Evolutionary conservation across 2,888 invertebrate genomes (phyloP), one percentile per base, ranked within the genome.

Genomic region (Cataglyphis albicans): DNA sequence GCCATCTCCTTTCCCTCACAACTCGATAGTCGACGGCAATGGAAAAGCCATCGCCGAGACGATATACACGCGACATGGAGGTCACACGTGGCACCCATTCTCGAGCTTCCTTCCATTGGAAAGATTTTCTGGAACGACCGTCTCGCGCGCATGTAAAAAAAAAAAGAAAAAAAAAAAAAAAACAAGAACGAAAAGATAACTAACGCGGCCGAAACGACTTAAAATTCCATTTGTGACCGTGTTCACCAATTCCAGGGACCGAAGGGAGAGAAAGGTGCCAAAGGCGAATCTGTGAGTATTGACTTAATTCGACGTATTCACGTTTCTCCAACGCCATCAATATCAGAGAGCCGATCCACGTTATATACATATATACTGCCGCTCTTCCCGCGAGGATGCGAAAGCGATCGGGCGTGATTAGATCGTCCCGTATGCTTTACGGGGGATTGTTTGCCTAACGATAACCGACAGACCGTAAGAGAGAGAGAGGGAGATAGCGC

Each of bases 181-280:
- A 21, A 21, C 21, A 21, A n/a, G 61, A 61, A 29, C 29, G 29
- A 29, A 74, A 84, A 59, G 76, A n/a, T 2, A 52, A 52, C 7
- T 52, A 52, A 52, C 52, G 52, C 80, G 87, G 82, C 64, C 83
- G 81, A 75, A 89, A 83, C 78, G 78, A 88, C 85, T 87, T 52
- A n/a, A 88, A 88, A 89, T 87, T 81, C 83, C 67, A 86, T 89
- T 87, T 88, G 52, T 52, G 84, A 85, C 88, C 76, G 87, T 88
- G 76, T 76, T 76, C 76, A 88, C 86, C 87, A 90, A 92, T 96
- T 96, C 92, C 94, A 98, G 97, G 98, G 98, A 90, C 97, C 98
- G 85, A 97, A 98, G 95, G 98, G 98, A 89, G 98, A 98, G 95
- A 98, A 97, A 95, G 98, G 98, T 93, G 96, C 96, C 94, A 97